Conservation (phyloP, 1,140 invertebrate species). For the Saccostrea glomerata region DNA sequence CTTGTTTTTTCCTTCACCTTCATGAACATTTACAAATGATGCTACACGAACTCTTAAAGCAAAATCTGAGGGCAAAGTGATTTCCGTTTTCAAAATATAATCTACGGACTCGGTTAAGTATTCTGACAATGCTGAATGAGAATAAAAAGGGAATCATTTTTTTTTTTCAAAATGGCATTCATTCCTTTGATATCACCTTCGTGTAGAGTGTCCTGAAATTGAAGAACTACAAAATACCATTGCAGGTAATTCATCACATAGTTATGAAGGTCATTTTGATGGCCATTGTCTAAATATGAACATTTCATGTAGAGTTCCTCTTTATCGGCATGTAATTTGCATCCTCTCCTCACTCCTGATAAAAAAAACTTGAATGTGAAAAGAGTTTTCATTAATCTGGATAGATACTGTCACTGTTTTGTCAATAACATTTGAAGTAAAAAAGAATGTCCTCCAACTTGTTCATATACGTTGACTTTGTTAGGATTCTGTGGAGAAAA, state of each 20-base stretch:
- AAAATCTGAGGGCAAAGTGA: conserved; percentile 25
- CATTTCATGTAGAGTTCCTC: not conserved
- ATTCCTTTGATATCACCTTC: conserved; percentile 46
- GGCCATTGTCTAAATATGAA: not conserved
- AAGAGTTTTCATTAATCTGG: not conserved
- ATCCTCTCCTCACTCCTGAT: not conserved
- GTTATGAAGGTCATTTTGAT: conserved; percentile 40
- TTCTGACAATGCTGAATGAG: conserved; percentile 39
- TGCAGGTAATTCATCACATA: conserved; percentile 24
- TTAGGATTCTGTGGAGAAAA: not conserved
- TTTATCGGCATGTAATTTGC: not conserved
- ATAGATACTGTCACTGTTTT: not conserved
- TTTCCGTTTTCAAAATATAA: conserved; percentile 54
- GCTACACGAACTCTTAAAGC: conserved; percentile 42
- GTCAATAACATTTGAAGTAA: not conserved
- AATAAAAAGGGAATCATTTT: conserved; percentile 38
- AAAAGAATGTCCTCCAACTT: not conserved
- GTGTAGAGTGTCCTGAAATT: not conserved
- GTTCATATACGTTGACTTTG: not conserved
- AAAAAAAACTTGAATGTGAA: not conserved
- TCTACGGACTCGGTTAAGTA: conserved; percentile 51
- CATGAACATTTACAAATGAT: conserved; percentile 53
- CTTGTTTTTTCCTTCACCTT: conserved; percentile 48
- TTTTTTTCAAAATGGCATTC: conserved; percentile 45
- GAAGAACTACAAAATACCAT: too few relatives aligned